Percentiles rank a stretch among this genome's conserved stretches.
These are phyloP conservation scores for Anas georgica DNA, from an alignment of 2,797 vertebrate species.

Conservation along the genomic window DNA sequence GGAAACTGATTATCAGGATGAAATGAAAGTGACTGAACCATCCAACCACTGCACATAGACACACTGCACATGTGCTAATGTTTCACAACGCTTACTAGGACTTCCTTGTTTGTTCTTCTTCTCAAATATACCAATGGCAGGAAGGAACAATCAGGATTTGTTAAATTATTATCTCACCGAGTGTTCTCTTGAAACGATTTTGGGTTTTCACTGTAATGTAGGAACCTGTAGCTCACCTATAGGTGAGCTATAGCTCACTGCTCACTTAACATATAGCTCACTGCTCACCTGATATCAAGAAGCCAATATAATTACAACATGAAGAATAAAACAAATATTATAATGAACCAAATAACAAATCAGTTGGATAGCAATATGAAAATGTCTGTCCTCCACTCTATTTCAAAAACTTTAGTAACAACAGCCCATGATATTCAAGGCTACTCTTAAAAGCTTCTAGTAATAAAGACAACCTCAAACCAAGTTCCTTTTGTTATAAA, in stretches of 20 bases:
- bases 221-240: background rate
- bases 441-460: conserved; percentile 1
- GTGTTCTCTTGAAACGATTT: background rate
- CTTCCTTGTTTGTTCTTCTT: background rate
- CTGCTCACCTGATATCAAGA: background rate
- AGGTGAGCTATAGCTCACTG: too few relatives aligned
- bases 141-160: background rate
- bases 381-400: background rate
- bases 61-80: background rate
- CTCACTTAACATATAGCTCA: background rate
- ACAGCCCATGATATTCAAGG: background rate
- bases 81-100: background rate
- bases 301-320: background rate
- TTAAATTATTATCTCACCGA: background rate
- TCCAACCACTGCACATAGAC: background rate
- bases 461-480: conserved; percentile 22
- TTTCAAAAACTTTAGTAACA: conserved; percentile 3
- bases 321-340: conserved; percentile 2
- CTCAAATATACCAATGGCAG: background rate
- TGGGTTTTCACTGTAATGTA: background rate
- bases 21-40: background rate
- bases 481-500: conserved; percentile 20
- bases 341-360: background rate
- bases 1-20: background rate
- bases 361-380: conserved; percentile 16